These are phyloP conservation scores for Girardinus metallicus DNA, from an alignment of 2,797 vertebrate species.

Conservation along the genomic window DNA sequence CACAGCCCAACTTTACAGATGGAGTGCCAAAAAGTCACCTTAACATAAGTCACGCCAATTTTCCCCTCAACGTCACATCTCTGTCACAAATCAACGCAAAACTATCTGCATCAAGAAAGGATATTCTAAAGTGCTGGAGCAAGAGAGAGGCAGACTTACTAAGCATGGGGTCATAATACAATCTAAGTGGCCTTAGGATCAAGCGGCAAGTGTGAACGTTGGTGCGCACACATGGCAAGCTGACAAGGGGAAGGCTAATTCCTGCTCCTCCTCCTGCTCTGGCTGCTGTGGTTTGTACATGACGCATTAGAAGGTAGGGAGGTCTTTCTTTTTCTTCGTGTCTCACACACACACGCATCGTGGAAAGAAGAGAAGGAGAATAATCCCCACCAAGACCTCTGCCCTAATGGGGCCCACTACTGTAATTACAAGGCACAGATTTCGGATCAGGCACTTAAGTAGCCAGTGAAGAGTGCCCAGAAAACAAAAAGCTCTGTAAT, in stretches of 20 bases:
- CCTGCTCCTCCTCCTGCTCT: conserved; percentile 57
- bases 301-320: conserved; percentile 66
- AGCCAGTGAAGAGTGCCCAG: conserved; percentile 85
- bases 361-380: conserved; percentile 75
- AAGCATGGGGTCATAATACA: conserved; percentile 54
- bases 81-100: conserved; percentile 78
- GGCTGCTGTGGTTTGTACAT: conserved; percentile 65
- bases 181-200: conserved; percentile 58
- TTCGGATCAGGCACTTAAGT: conserved; percentile 88
- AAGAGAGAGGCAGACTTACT: conserved; percentile 43
- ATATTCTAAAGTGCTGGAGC: conserved; percentile 44
- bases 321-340: conserved; percentile 30
- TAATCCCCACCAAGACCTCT: conserved; percentile 85
- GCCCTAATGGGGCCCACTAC: conserved; percentile 86
- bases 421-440: conserved; percentile 89
- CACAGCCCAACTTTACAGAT: conserved; percentile 52
- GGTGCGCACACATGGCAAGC: conserved; percentile 58
- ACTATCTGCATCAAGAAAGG: conserved; percentile 69
- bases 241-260: conserved; percentile 61
- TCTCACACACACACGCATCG: conserved; percentile 24
- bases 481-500: conserved; percentile 90
- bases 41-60: conserved; percentile 69
- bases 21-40: conserved; percentile 67
- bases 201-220: conserved; percentile 59
- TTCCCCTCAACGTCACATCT: conserved; percentile 75